Conservation (phyloP, 2,113 vertebrate species). For the Dipodomys ordii region DNA sequence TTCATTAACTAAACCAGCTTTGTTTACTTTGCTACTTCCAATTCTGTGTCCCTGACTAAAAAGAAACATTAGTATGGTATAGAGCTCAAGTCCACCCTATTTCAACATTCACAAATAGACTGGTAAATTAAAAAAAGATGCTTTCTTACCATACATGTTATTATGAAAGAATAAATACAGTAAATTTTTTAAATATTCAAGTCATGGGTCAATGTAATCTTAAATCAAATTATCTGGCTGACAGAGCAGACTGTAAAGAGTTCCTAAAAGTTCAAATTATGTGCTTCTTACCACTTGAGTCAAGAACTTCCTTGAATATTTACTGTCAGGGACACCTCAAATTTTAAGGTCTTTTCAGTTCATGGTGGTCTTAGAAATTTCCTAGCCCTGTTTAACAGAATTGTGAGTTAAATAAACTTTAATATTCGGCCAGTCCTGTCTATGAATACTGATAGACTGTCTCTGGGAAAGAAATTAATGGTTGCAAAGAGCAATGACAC, state of each 20-base stretch:
- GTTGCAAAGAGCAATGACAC: background rate
- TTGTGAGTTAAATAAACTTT: background rate
- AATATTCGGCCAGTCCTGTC: background rate
- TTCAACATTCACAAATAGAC: constrained; percentile 6
- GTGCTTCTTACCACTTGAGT: constrained; percentile 26
- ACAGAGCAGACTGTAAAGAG: background rate
- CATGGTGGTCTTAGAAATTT: background rate
- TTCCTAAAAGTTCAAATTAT: constrained; percentile 14
- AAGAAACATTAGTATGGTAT: background rate
- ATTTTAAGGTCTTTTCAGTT: constrained; percentile 31
- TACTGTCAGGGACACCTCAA: constrained; percentile 35
- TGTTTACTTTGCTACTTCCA: constrained; percentile 16
- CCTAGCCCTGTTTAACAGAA: constrained; percentile 33
- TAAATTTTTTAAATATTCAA: constrained; percentile 37
- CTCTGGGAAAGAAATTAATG: constrained; percentile 54
- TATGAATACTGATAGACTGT: background rate
- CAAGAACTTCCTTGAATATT: constrained; percentile 44
- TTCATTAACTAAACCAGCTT: constrained; percentile 11
- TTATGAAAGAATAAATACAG: background rate
- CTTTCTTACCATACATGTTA: background rate
- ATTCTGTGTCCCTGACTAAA: constrained; percentile 20
- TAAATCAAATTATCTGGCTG: constrained; percentile 4
- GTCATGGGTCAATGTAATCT: background rate
- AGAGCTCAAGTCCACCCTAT: background rate
- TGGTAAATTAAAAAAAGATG: constrained; percentile 1